Conservation (phyloP, 2,888 invertebrate genomes). For the Oligia strigilis region DNA sequence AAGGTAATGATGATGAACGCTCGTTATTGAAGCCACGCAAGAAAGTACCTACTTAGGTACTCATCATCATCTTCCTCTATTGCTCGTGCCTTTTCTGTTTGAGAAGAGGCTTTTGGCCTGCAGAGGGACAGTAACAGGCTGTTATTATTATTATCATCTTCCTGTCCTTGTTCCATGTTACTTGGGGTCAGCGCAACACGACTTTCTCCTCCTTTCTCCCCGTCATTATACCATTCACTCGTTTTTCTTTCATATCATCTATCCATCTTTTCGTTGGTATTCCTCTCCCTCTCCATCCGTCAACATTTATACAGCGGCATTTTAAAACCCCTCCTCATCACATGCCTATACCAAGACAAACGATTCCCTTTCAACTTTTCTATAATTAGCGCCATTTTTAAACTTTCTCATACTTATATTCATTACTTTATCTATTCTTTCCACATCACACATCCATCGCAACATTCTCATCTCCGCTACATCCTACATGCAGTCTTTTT, state of each 20-base stretch:
- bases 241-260: background rate
- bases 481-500: background rate
- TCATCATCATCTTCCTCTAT: background rate
- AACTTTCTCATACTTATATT: background rate
- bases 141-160: background rate
- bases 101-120: background rate
- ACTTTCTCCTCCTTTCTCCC: background rate
- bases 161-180: background rate
- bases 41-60: background rate
- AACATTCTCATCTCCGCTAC: background rate
- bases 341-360: background rate
- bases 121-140: background rate
- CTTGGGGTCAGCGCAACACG: background rate
- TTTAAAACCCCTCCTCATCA: background rate
- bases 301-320: background rate
- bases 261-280: background rate
- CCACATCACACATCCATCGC: background rate
- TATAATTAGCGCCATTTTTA: too few species aligned
- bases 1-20: conserved; percentile 1
- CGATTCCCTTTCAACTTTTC: background rate
- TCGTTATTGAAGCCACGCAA: background rate
- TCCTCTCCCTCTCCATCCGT: background rate
- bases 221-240: background rate
- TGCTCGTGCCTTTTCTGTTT: background rate
- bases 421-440: background rate